Conservation (phyloP, 2,888 invertebrate genomes). For the Lathronympha strigana region DNA sequence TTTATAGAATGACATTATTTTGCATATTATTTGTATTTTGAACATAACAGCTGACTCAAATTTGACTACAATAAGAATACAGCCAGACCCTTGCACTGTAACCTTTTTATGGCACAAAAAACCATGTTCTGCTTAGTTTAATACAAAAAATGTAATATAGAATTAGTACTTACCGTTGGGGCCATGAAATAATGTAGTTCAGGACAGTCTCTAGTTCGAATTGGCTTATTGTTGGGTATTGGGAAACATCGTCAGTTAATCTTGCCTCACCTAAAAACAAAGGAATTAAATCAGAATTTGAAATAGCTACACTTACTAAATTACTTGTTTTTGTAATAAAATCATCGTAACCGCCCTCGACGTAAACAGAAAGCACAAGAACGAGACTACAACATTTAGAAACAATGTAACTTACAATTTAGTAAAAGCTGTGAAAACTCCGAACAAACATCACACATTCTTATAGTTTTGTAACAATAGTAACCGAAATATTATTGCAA, state of each 20-base stretch:
- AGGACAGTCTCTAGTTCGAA: slow-evolving; percentile 93
- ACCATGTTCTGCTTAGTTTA: neutral
- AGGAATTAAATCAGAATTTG: slow-evolving; percentile 49
- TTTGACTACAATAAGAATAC: slow-evolving; percentile 18
- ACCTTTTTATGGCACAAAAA: neutral
- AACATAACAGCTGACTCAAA: slow-evolving; percentile 16
- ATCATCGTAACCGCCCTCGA: neutral
- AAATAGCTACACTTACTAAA: slow-evolving; percentile 3
- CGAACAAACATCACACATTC: slow-evolving; percentile 96
- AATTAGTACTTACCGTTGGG: slow-evolving; percentile 87
- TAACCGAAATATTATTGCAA: slow-evolving; percentile 74
- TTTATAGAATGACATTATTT: slow-evolving; percentile 21
- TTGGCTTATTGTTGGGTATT: slow-evolving; percentile 89
- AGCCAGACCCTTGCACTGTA: neutral
- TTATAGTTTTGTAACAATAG: slow-evolving; percentile 81
- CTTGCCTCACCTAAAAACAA: slow-evolving; percentile 91
- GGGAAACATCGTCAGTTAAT: slow-evolving; percentile 90
- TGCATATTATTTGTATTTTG: slow-evolving; percentile 4
- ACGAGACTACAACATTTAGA: slow-evolving; percentile 68
- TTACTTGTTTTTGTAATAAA: slow-evolving; percentile 12
- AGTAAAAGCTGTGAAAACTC: slow-evolving; percentile 96
- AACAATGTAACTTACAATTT: slow-evolving; percentile 84
- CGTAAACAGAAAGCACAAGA: slow-evolving; percentile 48
- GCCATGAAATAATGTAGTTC: slow-evolving; percentile 95
- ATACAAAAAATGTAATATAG: neutral